Conservation (phyloP, 1,140 invertebrate species). For the Drosophila bocki region DNA sequence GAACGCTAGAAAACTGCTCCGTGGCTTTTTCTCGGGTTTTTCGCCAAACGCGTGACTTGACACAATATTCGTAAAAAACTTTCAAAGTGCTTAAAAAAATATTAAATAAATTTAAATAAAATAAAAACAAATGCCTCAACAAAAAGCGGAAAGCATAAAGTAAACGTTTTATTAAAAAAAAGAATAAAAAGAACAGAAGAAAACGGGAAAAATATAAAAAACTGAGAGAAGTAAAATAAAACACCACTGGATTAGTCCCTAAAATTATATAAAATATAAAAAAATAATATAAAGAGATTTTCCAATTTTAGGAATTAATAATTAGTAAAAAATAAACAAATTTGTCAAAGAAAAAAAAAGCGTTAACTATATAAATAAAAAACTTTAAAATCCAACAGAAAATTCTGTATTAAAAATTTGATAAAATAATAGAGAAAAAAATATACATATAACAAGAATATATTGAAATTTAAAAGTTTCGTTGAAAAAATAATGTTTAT, state of each 20-base stretch:
- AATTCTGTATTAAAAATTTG: background rate
- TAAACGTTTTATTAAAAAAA: background rate
- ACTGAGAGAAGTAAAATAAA: background rate
- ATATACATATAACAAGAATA: background rate
- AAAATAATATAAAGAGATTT: background rate
- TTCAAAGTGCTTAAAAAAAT: slow-evolving; percentile 25
- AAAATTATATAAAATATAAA: background rate
- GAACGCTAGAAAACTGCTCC: slow-evolving; percentile 50
- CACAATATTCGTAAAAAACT: slow-evolving; percentile 50
- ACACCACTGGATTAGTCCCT: no score
- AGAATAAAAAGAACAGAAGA: no score
- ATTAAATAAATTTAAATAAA: background rate
- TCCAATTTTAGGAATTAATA: background rate
- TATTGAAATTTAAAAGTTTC: background rate
- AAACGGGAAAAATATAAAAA: no score
- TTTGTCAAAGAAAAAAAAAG: background rate
- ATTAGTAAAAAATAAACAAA: background rate
- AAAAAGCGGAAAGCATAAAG: background rate
- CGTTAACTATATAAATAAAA: background rate
- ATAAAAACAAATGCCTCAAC: background rate
- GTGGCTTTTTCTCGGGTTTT: slow-evolving; percentile 32
- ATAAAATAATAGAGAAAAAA: no score
- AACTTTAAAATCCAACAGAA: background rate
- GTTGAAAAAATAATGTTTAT: background rate
- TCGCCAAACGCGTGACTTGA: slow-evolving; percentile 36